These are phyloP conservation scores for Acrocephalus kingi DNA, from an alignment of 2,113 vertebrate genomes.

Conservation along the genomic window DNA sequence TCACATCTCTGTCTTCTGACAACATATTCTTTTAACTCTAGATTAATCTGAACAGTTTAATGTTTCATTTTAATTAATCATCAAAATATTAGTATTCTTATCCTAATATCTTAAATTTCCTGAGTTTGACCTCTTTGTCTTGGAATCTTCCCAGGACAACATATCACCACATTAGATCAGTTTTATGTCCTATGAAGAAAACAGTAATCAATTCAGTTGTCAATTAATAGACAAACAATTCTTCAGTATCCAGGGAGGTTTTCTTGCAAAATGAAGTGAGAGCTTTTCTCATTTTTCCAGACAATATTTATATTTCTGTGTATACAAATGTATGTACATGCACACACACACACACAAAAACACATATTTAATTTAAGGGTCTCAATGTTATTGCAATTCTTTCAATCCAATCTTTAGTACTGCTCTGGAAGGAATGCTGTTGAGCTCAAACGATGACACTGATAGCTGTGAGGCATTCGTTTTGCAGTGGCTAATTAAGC, in stretches of 20 bases:
- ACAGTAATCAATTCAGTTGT: neutral
- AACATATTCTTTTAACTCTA: rapidly evolving
- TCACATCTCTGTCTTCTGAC: neutral
- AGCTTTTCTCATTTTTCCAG: neutral
- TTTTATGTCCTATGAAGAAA: neutral
- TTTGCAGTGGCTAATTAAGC: slow-evolving; percentile 15
- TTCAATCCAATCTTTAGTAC: neutral
- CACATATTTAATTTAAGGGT: neutral
- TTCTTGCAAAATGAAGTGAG: neutral
- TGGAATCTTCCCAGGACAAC: neutral
- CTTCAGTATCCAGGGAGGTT: neutral
- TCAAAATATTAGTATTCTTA: neutral
- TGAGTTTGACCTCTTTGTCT: neutral
- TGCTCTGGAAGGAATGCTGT: neutral
- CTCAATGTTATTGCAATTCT: neutral
- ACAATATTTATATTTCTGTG: neutral
- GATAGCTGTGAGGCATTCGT: slow-evolving; percentile 20
- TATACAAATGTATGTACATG: rapidly evolving
- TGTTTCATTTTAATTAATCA: neutral
- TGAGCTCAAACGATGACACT: neutral
- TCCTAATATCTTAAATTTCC: neutral
- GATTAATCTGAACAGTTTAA: neutral
- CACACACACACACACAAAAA: neutral
- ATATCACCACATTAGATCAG: neutral
- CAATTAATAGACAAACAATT: neutral